Conservation (phyloP, 2,888 invertebrate species). For the Odontocolon sp. region DNA sequence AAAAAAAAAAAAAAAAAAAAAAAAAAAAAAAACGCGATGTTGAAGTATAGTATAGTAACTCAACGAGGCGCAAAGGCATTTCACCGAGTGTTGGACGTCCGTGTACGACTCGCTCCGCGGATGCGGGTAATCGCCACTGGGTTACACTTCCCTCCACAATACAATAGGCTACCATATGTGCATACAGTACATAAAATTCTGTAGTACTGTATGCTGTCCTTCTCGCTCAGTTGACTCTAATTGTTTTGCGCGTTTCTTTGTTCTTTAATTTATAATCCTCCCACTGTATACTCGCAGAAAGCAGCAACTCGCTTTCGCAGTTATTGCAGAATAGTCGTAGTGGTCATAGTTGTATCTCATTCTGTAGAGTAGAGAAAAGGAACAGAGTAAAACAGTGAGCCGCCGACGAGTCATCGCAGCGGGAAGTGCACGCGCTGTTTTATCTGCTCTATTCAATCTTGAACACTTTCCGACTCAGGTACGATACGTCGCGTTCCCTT, state of each 20-base stretch:
- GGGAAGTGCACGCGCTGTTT: constrained; percentile 18
- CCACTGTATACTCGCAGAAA: not conserved
- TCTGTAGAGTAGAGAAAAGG: not conserved
- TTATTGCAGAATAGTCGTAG: constrained; percentile 18
- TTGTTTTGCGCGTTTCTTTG: constrained; percentile 57
- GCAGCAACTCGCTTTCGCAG: constrained; percentile 12
- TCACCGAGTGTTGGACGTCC: constrained; percentile 29
- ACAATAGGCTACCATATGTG: not conserved
- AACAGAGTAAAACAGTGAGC: not conserved
- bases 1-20: not conserved
- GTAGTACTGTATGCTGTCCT: constrained; percentile 20
- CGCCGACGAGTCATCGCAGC: constrained; percentile 28
- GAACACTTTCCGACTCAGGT: not conserved
- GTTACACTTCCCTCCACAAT: constrained; percentile 14
- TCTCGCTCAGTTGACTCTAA: constrained; percentile 55
- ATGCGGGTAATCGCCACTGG: constrained; percentile 53
- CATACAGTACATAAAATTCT: constrained; percentile 36
- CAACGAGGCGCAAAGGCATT: constrained; percentile 49
- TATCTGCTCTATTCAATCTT: constrained; percentile 35
- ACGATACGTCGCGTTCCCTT: not conserved
- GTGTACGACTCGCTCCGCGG: constrained; percentile 39
- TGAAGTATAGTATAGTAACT: not conserved
- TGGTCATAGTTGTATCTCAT: not conserved
- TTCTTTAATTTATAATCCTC: constrained; percentile 46
- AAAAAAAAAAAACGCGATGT: not conserved